Evolutionary conservation across 2,888 invertebrate genomes (phyloP), one percentile per base, ranked within the genome.

Genomic region (Andricus curvator): DNA sequence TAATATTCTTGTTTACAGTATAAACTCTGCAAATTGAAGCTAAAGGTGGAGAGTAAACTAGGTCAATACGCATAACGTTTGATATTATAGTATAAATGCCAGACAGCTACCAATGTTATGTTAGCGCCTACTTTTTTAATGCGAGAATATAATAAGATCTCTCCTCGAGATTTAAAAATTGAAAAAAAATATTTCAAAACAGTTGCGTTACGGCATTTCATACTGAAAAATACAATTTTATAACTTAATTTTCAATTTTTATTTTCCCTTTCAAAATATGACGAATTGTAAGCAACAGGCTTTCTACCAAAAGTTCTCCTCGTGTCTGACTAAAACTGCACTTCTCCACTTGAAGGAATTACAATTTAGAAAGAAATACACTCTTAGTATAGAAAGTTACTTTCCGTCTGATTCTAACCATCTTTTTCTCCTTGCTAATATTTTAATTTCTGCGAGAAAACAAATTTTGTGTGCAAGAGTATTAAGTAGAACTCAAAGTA

Each of bases 1-100:
- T 48, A 48, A 70, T 70, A 70, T 51, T 48, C 68, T 70, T 70
- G 48, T 70, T 70, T 70, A 48, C 48, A 51, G 25, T 29, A 29
- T 29, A 51, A 70, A 70, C 51, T 51, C 20, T 51, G 51, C 48
- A 9, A 29, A 70, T 48, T 70, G 29, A 70, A 70, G 29, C 70
- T 48, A 70, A 70, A 70, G 33, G 51, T 70, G 29, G 22, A 51
- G 51, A 25, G 29, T 70, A 29, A 70, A 70, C 48, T 70, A 20
- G 70, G 70, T 51, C 70, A 70, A 51, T 51, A 51, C 9, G 9
- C 51, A 29, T 51, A 70, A 70, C 68, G 29, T 48, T 70, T 70
- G 29, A 70, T 70, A 70, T 68, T 48, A 70, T 70, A 70, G 51
- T 51, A 56, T 56, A 29, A 70, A 48, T 70, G 5, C 48, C 9